Evolutionary conservation across 64 coral and sea anemone species (phyloP), one percentile per base, ranked within the genome.

Genomic region (Montipora cactus): DNA sequence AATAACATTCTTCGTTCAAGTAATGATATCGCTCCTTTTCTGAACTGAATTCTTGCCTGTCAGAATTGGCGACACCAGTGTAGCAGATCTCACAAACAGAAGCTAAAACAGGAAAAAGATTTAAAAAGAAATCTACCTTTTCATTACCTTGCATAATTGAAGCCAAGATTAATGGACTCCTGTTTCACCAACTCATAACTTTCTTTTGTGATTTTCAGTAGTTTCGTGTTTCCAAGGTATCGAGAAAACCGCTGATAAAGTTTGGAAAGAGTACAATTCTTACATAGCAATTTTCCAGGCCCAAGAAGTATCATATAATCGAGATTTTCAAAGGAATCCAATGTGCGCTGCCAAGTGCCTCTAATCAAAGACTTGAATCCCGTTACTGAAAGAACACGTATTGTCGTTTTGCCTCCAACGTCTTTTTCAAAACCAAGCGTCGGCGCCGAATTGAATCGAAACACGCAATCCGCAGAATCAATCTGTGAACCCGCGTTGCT

Each of bases 401-500:
- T 77, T 44, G 93, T 94, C 0, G 93, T 94, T 84, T 77, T 94
- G 5, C 87, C 61, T 10, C 93, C 93, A 19, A 94, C 93, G 47
- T 94, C 93, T 25, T 19, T 45, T 72, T 94, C 87, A 51, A 78
- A 94, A 50, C 79, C 87, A 5, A 74, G 49, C 1, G 93, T 94
- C 0, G 93, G 93, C 25, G 93, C 86, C 19, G 87, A 90, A 46
- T 94, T 90, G 6, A 94, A 73, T 15, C 93, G 61, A 67, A 94
- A 78, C 0, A 94, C 93, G 55, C 93, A 94, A 62, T 94, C 87
- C 22, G 73, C 72, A 18, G 93, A 90, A 90, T 94, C 93, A 55
- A 94, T 94, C 67, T 75, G 71, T 23, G 93, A 90, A 53, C 93
- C 93, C 59, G 93, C 93, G 87, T 94, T 94, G 69, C 87, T 94